These are phyloP conservation scores for Halcyon malimbica DNA, from an alignment of 2,113 vertebrate genomes.

Conservation along the genomic window DNA sequence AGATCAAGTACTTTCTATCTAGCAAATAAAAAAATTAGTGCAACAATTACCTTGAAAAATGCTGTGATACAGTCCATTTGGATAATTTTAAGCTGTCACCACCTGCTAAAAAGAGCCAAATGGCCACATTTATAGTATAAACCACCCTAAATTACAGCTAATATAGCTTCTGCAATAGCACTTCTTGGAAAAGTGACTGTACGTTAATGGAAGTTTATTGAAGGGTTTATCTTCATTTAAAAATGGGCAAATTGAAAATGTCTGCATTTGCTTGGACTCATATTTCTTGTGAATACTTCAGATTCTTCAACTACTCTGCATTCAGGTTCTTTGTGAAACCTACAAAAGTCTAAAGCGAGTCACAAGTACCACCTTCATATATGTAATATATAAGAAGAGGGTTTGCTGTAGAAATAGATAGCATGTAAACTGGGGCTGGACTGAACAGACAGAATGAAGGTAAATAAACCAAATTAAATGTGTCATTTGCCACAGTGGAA, in stretches of 20 bases:
- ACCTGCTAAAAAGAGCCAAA: slow-evolving; percentile 40
- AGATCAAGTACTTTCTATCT: background rate
- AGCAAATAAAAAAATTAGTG: slow-evolving; percentile 1
- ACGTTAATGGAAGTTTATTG: background rate
- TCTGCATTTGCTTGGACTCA: background rate
- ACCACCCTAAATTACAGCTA: slow-evolving; percentile 7
- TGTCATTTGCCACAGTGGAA: background rate
- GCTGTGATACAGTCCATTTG: background rate
- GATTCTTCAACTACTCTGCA: background rate
- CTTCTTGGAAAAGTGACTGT: background rate
- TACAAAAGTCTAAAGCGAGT: background rate
- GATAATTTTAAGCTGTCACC: slow-evolving; percentile 5
- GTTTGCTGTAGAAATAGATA: background rate
- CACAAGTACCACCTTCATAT: background rate
- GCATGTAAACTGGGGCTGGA: background rate
- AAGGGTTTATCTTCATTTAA: background rate
- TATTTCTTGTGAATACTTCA: background rate
- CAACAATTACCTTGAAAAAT: slow-evolving; percentile 40
- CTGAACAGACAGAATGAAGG: background rate
- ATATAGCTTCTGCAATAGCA: background rate
- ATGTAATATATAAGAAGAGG: background rate
- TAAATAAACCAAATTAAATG: background rate
- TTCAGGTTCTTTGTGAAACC: background rate
- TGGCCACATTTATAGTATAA: background rate
- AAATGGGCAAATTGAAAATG: background rate